A percentile compares a stretch with the other conserved stretches of the same genome.
Conservation (phyloP, 2,797 vertebrate species). For the Gymnothorax javanicus region DNA sequence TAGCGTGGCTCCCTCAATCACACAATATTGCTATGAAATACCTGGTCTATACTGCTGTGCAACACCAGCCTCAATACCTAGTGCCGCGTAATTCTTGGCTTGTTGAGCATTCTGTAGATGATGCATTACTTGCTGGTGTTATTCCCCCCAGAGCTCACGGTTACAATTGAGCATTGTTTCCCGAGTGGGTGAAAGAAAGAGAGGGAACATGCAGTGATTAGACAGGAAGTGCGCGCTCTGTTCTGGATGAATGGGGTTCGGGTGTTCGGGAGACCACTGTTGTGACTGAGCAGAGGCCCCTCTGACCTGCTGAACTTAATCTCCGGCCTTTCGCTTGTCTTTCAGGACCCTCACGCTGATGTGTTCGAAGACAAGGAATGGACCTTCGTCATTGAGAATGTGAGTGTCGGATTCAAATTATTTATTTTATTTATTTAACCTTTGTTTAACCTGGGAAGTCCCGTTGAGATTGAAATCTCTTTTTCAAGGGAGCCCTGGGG, state of each 20-base stretch:
- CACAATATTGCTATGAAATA: not conserved
- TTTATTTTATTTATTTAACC: too few relatives aligned
- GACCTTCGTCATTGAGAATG: constrained; percentile 89
- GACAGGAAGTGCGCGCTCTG: not conserved
- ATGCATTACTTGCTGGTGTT: not conserved
- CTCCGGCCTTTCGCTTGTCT: not conserved
- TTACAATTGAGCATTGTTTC: constrained; percentile 1
- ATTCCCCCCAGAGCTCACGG: not conserved
- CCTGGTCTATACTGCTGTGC: not conserved
- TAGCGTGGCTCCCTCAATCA: too few relatives aligned
- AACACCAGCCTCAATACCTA: too few relatives aligned
- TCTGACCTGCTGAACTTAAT: not conserved
- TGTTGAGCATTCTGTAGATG: not conserved
- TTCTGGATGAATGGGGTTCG: not conserved
- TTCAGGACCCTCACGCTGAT: constrained; percentile 81
- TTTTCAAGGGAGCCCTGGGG: too few relatives aligned
- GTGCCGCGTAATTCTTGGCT: not conserved
- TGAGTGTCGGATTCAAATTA: constrained; percentile 60
- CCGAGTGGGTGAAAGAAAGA: not conserved
- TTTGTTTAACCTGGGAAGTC: too few relatives aligned
- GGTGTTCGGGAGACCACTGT: not conserved
- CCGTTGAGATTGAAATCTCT: too few relatives aligned
- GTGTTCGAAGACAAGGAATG: constrained; percentile 92
- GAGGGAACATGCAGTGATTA: not conserved
- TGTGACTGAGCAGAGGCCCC: not conserved